phyloP scores from a whole-genome alignment of 2,113 vertebrate genomes.

The Pardalotus punctatus region DNA sequence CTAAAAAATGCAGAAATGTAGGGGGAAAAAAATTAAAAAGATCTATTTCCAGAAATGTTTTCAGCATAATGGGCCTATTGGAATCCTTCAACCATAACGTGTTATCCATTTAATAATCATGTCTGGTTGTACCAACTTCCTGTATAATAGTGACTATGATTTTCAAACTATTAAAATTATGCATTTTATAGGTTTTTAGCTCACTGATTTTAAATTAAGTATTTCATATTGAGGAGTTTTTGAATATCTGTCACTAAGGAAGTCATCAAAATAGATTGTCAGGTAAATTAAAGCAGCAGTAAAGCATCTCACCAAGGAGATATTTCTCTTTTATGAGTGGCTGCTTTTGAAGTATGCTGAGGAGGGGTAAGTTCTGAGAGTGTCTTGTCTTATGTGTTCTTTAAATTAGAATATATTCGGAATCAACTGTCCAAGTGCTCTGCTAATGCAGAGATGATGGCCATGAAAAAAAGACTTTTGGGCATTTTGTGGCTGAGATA shows the following conservation, averaged over 20 bases:
- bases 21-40: fast-evolving
- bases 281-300: background rate
- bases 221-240: background rate
- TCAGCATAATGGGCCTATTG: background rate
- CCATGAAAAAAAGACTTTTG: background rate
- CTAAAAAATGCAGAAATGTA: background rate
- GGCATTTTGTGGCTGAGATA: background rate
- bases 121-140: constrained; percentile 6
- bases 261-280: constrained; percentile 20
- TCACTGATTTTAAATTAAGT: constrained; percentile 32
- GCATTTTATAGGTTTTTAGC: constrained; percentile 21
- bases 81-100: constrained; percentile 9
- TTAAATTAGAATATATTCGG: background rate
- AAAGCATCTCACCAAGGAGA: background rate
- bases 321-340: background rate
- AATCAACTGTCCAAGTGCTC: background rate
- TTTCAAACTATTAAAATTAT: constrained; percentile 37
- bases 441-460: background rate
- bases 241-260: constrained; percentile 2
- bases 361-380: background rate
- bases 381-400: background rate
- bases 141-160: background rate
- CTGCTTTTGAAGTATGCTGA: background rate
- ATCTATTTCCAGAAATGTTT: constrained; percentile 4
- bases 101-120: constrained; percentile 9